Evolutionary conservation across 2,113 vertebrate species (phyloP).

Genomic region (Solenodon paradoxus): DNA sequence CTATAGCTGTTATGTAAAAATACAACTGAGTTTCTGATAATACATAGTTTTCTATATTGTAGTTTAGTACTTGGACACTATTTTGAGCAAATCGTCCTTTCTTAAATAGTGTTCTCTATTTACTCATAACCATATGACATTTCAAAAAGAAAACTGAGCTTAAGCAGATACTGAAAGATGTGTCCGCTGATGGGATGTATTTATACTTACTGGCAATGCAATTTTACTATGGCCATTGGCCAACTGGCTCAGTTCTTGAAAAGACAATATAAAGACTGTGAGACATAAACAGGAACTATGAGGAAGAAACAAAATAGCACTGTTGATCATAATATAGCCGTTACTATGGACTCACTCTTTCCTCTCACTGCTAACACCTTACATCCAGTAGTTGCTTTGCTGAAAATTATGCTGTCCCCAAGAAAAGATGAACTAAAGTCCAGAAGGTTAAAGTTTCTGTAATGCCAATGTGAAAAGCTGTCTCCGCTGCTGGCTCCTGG

Average conservation of each 20-base stretch:
- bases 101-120: background rate
- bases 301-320: conserved; percentile 53
- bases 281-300: conserved; percentile 71
- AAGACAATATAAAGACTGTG: conserved; percentile 53
- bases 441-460: background rate
- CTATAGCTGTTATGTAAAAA: background rate
- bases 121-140: background rate
- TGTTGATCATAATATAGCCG: conserved; percentile 65
- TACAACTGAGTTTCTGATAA: background rate
- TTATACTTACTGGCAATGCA: background rate
- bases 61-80: background rate
- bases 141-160: background rate
- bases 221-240: conserved; percentile 8
- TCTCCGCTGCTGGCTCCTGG: background rate
- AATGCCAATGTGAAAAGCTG: background rate
- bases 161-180: conserved; percentile 15
- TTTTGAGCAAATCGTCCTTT: background rate
- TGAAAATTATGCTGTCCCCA: background rate
- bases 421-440: background rate
- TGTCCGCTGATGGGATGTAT: background rate
- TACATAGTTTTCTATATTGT: background rate
- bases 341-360: conserved; percentile 53
- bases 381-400: background rate
- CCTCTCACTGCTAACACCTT: background rate
- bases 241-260: conserved; percentile 59